Conservation (phyloP, 2,888 invertebrate species). For the Tineola bisselliella region DNA sequence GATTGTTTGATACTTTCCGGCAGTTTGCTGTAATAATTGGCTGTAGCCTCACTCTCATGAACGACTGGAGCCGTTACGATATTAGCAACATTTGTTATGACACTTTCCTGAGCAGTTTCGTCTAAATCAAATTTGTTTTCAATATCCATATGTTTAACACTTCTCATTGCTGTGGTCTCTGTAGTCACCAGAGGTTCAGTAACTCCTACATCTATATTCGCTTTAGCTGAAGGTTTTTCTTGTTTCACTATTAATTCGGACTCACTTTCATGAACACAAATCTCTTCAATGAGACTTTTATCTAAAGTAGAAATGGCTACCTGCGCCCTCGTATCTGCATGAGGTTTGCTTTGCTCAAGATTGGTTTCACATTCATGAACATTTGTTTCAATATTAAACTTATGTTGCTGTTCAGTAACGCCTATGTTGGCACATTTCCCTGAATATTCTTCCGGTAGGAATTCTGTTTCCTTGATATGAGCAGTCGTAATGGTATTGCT, state of each 20-base stretch:
- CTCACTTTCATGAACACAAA: constrained; percentile 75
- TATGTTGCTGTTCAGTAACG: constrained; percentile 70
- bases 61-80: constrained; percentile 68
- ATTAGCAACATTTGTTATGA: constrained; percentile 73
- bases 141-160: constrained; percentile 55
- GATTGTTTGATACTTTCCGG: constrained; percentile 47
- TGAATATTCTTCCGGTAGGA: constrained; percentile 51
- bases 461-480: constrained; percentile 72
- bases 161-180: constrained; percentile 56
- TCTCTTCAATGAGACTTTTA: constrained; percentile 65
- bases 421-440: constrained; percentile 68
- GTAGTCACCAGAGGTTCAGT: constrained; percentile 70
- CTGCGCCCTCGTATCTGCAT: constrained; percentile 48
- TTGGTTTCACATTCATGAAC: constrained; percentile 68
- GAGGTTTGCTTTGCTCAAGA: constrained; percentile 51
- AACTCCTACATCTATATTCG: constrained; percentile 68
- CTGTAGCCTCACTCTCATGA: constrained; percentile 72
- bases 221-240: constrained; percentile 59
- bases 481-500: constrained; percentile 70
- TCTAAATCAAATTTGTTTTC: constrained; percentile 53
- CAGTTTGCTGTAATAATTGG: constrained; percentile 31
- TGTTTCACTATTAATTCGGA: constrained; percentile 58
- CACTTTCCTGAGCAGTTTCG: constrained; percentile 42
- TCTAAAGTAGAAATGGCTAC: constrained; percentile 65
- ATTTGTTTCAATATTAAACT: constrained; percentile 67